Evolutionary conservation across 1,140 invertebrate species (phyloP).

Genomic region (Trichomalopsis sarcophagae): DNA sequence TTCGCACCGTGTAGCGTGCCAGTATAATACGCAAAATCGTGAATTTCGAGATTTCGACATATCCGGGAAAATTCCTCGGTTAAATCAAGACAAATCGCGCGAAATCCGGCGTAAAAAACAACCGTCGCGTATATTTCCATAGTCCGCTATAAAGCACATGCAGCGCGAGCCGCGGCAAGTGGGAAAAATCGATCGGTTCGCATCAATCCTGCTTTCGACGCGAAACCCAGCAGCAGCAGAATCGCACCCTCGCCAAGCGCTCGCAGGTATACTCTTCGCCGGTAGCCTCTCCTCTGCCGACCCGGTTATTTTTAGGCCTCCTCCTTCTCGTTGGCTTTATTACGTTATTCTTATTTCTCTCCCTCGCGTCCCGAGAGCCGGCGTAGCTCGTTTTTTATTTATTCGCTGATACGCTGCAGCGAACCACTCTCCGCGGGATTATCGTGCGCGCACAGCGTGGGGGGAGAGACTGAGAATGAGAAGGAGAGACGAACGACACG

Average conservation of each 20-base stretch:
- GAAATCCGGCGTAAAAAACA: not conserved
- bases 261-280: not conserved
- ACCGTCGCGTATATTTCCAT: not conserved
- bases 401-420: slow-evolving; percentile 16
- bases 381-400: slow-evolving; percentile 17
- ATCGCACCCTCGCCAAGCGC: not conserved
- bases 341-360: slow-evolving; percentile 37
- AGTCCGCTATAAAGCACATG: not conserved
- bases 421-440: slow-evolving; percentile 47
- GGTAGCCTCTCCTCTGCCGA: slow-evolving; percentile 19
- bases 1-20: not conserved
- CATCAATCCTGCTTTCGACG: slow-evolving; percentile 18
- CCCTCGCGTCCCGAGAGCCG: not conserved
- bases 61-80: not conserved
- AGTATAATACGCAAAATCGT: not conserved
- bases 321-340: not conserved
- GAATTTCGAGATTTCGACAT: not conserved
- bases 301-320: slow-evolving; percentile 55
- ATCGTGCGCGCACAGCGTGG: slow-evolving; percentile 14
- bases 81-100: not conserved
- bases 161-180: not conserved
- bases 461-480: not conserved
- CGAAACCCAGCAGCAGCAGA: not conserved
- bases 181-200: slow-evolving; percentile 26
- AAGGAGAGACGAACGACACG: slow-evolving; percentile 45